These are phyloP conservation scores for Origma solitaria DNA, from an alignment of 2,113 vertebrate species.

Conservation along the genomic window DNA sequence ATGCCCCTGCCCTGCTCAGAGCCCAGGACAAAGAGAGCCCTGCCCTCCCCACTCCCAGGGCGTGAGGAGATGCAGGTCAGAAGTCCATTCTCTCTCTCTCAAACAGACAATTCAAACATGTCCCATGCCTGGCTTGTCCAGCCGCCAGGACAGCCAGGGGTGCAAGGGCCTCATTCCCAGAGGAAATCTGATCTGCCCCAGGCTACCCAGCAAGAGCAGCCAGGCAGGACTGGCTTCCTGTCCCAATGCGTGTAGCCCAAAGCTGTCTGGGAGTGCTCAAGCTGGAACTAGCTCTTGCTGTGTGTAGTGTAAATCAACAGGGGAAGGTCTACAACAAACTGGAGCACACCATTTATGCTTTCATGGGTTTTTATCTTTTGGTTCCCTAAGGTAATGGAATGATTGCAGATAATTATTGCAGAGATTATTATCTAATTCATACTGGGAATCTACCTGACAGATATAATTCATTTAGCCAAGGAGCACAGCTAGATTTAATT, in stretches of 20 bases:
- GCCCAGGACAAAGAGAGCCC: too few species aligned
- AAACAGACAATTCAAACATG: neutral
- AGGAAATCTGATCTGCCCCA: neutral
- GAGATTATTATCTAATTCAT: slow-evolving; percentile 38
- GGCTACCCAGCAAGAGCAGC: neutral
- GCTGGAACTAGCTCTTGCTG: slow-evolving; percentile 19
- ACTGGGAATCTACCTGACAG: slow-evolving; percentile 6
- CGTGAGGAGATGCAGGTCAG: neutral
- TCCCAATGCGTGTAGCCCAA: neutral
- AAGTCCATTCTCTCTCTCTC: neutral
- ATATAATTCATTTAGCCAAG: neutral
- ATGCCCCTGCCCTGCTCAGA: neutral
- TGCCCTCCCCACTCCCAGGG: fast-evolving
- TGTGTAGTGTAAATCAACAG: slow-evolving; percentile 10
- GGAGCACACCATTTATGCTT: slow-evolving; percentile 17
- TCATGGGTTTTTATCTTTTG: slow-evolving; percentile 5
- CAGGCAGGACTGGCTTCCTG: neutral
- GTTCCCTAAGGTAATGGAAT: slow-evolving; percentile 30
- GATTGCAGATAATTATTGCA: slow-evolving; percentile 43
- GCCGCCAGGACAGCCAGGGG: neutral
- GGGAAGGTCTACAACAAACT: neutral
- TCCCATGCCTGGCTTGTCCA: neutral
- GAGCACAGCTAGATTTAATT: slow-evolving; percentile 15
- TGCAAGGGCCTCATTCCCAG: fast-evolving
- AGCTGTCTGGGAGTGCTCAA: neutral